Conservation (phyloP, 2,113 vertebrate species). For the Entomyzon cyanotis region DNA sequence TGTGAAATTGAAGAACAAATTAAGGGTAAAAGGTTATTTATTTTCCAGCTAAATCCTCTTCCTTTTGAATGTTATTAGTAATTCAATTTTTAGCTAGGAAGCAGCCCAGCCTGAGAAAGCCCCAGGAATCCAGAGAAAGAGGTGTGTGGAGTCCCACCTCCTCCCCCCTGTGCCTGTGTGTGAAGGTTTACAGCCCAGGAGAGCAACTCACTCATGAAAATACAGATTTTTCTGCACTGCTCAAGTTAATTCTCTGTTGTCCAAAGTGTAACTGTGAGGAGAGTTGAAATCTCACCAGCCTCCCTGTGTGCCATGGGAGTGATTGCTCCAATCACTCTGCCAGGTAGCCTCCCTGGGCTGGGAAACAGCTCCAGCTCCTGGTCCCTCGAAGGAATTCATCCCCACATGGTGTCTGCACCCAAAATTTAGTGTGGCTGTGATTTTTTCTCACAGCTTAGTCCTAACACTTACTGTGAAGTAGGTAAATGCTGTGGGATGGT, state of each 20-base stretch:
- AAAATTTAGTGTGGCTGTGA: neutral
- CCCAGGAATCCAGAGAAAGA: accelerated
- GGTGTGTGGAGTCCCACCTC: neutral
- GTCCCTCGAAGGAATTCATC: neutral
- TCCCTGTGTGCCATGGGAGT: accelerated
- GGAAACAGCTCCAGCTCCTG: neutral
- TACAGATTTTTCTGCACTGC: neutral
- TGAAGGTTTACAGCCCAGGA: neutral
- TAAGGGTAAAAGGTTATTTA: conserved; percentile 23
- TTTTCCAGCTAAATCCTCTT: conserved; percentile 1
- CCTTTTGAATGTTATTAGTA: neutral
- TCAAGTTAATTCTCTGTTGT: neutral
- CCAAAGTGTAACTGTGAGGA: neutral
- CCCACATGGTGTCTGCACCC: neutral
- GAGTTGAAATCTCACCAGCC: neutral
- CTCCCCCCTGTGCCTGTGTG: neutral
- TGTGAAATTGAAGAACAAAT: conserved; percentile 41
- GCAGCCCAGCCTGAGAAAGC: neutral
- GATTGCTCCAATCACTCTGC: neutral
- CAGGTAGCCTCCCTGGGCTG: neutral
- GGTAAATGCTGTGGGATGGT: neutral
- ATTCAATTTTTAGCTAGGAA: neutral
- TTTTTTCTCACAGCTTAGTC: neutral
- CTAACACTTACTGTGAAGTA: neutral
- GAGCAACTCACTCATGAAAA: neutral